A percentile compares a stretch with the other conserved stretches of the same genome.
phyloP scores from a whole-genome alignment of 2,888 invertebrate genomes.

The Metopia argyrocephala region DNA sequence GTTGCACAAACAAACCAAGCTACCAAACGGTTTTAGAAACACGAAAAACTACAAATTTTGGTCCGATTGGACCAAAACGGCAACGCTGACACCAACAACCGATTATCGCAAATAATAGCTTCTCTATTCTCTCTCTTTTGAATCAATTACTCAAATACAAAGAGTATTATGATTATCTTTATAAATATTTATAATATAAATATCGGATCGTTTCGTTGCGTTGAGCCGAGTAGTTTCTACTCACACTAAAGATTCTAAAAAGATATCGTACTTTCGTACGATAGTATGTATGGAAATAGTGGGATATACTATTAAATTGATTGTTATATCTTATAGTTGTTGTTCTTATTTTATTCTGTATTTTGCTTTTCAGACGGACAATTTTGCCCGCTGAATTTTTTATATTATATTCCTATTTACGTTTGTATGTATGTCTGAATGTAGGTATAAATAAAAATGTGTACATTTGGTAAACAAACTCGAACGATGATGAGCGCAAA shows the following conservation, averaged over 20 bases:
- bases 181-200: constrained; percentile 59
- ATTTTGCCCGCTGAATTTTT: constrained; percentile 43
- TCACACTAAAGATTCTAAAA: constrained; percentile 51
- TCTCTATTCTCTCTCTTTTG: constrained; percentile 35
- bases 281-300: constrained; percentile 27
- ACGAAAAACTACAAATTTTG: too few species aligned
- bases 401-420: constrained; percentile 27
- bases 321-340: constrained; percentile 53
- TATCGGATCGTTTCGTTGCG: constrained; percentile 38
- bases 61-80: too few species aligned
- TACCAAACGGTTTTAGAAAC: too few species aligned
- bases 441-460: constrained; percentile 8
- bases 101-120: background rate
- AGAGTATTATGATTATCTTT: constrained; percentile 47
- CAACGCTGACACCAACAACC: background rate
- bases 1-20: too few species aligned
- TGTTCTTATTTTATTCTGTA: constrained; percentile 3
- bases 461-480: background rate
- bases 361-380: constrained; percentile 41
- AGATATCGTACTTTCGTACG: constrained; percentile 13
- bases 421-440: constrained; percentile 45
- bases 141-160: constrained; percentile 36
- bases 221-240: constrained; percentile 6
- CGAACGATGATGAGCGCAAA: constrained; percentile 45
- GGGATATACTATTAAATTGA: constrained; percentile 36